Conservation (phyloP, 2,888 invertebrate genomes). For the Anthrax anthrax region DNA sequence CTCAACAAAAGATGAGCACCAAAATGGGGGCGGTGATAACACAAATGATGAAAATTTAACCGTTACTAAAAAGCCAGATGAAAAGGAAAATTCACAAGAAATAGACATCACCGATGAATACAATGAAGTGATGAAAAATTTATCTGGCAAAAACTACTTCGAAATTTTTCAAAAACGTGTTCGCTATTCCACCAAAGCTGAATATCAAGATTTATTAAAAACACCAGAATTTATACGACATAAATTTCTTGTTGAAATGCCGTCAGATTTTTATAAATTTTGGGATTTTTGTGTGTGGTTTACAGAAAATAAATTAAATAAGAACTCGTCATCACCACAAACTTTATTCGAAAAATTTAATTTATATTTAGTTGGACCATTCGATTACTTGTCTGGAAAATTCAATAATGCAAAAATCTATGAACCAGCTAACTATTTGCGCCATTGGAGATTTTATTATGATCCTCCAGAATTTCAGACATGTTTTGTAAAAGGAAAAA, state of each 20-base stretch:
- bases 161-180: constrained; percentile 23
- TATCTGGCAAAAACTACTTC: constrained; percentile 24
- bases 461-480: constrained; percentile 94
- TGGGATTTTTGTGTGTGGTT: constrained; percentile 57
- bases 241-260: constrained; percentile 74
- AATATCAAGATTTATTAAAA: constrained; percentile 34
- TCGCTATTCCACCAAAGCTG: constrained; percentile 25
- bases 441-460: constrained; percentile 82
- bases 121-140: constrained; percentile 21
- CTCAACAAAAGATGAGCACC: constrained; percentile 1
- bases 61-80: too few species aligned
- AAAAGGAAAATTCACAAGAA: constrained; percentile 7
- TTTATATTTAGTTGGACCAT: constrained; percentile 72
- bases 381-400: constrained; percentile 59
- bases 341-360: constrained; percentile 51
- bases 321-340: constrained; percentile 29
- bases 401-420: constrained; percentile 38
- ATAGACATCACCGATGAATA: constrained; percentile 19
- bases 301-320: constrained; percentile 26
- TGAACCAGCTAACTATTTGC: constrained; percentile 48
- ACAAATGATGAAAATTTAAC: too few species aligned
- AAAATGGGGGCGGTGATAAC: constrained; percentile 13
- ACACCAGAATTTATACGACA: constrained; percentile 47
- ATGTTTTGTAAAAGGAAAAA: constrained; percentile 51
- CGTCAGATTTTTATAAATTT: constrained; percentile 75